Base-by-base conservation (phyloP, 2,113 vertebrate genomes). In the Girardinichthys multiradiatus region DNA sequence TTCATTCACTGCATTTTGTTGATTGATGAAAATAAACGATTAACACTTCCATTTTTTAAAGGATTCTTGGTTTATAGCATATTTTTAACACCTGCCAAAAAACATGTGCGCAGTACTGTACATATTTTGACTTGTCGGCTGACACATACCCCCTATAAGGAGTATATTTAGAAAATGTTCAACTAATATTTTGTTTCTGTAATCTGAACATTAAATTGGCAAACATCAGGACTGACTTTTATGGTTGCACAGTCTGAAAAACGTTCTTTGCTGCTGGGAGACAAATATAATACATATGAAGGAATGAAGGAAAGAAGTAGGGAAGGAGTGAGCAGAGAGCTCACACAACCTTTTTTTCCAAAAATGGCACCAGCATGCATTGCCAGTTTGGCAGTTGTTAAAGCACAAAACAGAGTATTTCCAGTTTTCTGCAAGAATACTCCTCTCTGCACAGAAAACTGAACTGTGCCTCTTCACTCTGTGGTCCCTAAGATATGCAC, bases 261-360 rank as follows among this genome's bases (percentile, higher is more conserved):
- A 68, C 80, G 67, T 57, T 61, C 14, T 63, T 57, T 8, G 30
- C 28, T 67, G 74, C 72, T 74, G 68, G 74, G 76, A 65, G 62
- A 75, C 81, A 59, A 51, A 30, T 3, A 67, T 61, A 79, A 65
- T 3, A 66, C 54, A 72, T 17, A 17, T 42, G 61, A 30, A 3
- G 8, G 63, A 33, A 31, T 2, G 45, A 64, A n/a, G 1, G 65
- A 64, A 60, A 57, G 72, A 62, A 67, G 26, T 57, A 64, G 54
- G 45, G 39, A 45, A 70, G 51, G 66, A 64, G 68, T 0, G 54
- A 72, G 66, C 75, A 6, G 77, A 71, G 60, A 76, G 82, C 82
- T 88, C 82, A 74, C 74, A 65, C 68, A 78, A 78, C 67, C 86
- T 72, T 24, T 86, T 45, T 45, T 77, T 77, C 76, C 65, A 83